phyloP scores from a whole-genome alignment of 2,888 invertebrate genomes.

The Calameuta filiformis region DNA sequence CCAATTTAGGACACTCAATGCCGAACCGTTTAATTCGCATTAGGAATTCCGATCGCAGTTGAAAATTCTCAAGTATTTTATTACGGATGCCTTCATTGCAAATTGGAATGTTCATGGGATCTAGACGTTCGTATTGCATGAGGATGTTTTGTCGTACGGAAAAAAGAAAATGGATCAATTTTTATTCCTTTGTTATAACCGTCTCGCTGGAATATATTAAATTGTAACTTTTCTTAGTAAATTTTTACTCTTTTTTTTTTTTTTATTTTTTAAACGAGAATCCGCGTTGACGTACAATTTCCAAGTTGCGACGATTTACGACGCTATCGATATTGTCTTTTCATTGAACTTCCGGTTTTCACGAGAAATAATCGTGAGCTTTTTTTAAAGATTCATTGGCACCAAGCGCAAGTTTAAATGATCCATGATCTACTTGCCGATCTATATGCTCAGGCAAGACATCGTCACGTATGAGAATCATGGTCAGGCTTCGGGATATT shows the following conservation, averaged over 20 bases:
- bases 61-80: slow-evolving; percentile 3
- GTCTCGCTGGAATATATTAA: background rate
- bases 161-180: background rate
- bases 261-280: too few relatives aligned
- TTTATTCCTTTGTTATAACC: background rate
- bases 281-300: background rate
- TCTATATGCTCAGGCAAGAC: background rate
- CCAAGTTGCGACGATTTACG: background rate
- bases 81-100: background rate
- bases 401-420: background rate
- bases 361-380: background rate
- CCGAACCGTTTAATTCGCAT: slow-evolving; percentile 49
- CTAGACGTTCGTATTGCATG: background rate
- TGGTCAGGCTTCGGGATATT: background rate
- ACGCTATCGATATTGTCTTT: background rate
- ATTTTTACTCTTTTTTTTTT: background rate
- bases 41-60: slow-evolving; percentile 26
- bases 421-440: background rate
- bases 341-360: background rate
- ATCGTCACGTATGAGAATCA: background rate
- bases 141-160: background rate
- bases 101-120: background rate
- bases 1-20: slow-evolving; percentile 63
- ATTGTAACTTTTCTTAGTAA: background rate
- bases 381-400: background rate